Evolutionary conservation across 2,797 vertebrate genomes (phyloP), one percentile per base, ranked within the genome.

Genomic region (Steatocranus sp.): DNA sequence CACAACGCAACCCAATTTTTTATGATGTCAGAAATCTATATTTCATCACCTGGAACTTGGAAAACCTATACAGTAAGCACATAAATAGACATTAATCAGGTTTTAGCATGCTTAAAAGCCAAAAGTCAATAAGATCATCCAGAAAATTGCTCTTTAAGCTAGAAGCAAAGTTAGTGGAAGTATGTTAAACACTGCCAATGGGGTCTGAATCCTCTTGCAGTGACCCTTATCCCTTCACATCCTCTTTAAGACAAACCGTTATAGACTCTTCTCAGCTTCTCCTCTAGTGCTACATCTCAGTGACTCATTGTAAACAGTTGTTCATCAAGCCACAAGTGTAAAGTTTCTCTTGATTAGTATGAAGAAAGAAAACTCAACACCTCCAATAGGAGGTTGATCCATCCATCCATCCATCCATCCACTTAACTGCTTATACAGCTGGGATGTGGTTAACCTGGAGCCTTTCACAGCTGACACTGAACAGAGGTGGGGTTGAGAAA

Each of bases 301-400:
- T 85, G 88, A 93, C 88, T 92, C 89, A 88, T 83, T 3, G 61
- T 89, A 94, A 95, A 96, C 94, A 94, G 95, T 93, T 83, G 95
- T 3, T 46, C 88, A 92, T 92, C 86, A 32, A 87, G 89, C 84
- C 66, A 81, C 78, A 81, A 92, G 86, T 85, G 84, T 86, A 91
- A 90, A 83, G 90, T 85, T 87, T 87, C 83, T 92, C 84, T 84
- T 83, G 84, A 93, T 92, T 46, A 83, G 83, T 84, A 91, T 2
- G 93, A 93, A 91, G 91, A 94, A 90, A 92, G 90, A 84, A 92
- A 86, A 94, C 94, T 96, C 95, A 94, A 96, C 93, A 58, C 54
- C 54, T 36, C 32, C 11, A 36, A 61, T 20, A 14, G 58, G 18
- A 63, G 0, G 34, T 41, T 41, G 23, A 17, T 25, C 36, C 5